These are phyloP conservation scores for Elegia similella DNA, from an alignment of 2,888 invertebrate genomes.

Conservation along the genomic window DNA sequence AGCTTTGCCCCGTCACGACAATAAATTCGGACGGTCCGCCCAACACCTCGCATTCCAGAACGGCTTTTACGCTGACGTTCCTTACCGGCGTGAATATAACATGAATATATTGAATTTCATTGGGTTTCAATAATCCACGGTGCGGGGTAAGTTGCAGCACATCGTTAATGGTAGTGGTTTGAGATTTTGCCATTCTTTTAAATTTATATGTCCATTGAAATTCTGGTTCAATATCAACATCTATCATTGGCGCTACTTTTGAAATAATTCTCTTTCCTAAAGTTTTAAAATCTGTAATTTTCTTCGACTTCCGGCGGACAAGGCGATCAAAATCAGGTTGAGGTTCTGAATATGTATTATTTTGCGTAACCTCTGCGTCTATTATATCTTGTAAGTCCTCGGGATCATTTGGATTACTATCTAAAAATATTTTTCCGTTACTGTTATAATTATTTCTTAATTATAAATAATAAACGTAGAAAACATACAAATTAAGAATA, in stretches of 20 bases:
- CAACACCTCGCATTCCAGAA: constrained; percentile 74
- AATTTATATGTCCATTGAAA: constrained; percentile 65
- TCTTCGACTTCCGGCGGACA: constrained; percentile 20
- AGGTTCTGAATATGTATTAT: background rate
- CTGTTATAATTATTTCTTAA: no score
- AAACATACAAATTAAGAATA: background rate
- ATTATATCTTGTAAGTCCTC: background rate
- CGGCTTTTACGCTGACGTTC: constrained; percentile 68
- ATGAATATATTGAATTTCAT: constrained; percentile 70
- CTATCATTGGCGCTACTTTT: constrained; percentile 59
- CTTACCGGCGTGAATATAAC: constrained; percentile 69
- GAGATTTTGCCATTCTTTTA: constrained; percentile 34
- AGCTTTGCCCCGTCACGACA: constrained; percentile 72
- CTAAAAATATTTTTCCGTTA: background rate
- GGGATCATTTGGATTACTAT: background rate
- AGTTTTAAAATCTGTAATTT: constrained; percentile 32
- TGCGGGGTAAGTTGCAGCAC: constrained; percentile 70
- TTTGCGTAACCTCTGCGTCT: background rate
- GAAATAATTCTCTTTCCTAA: constrained; percentile 42
- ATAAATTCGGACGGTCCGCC: constrained; percentile 81
- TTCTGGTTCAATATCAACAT: constrained; percentile 39
- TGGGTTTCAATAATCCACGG: constrained; percentile 74
- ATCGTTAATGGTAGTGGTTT: constrained; percentile 50
- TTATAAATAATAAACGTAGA: no score
- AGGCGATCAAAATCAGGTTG: background rate